A percentile compares a stretch with the other conserved stretches of the same genome.
Evolutionary conservation across 2,113 vertebrate species (phyloP).

Genomic region (Urocolius indicus): DNA sequence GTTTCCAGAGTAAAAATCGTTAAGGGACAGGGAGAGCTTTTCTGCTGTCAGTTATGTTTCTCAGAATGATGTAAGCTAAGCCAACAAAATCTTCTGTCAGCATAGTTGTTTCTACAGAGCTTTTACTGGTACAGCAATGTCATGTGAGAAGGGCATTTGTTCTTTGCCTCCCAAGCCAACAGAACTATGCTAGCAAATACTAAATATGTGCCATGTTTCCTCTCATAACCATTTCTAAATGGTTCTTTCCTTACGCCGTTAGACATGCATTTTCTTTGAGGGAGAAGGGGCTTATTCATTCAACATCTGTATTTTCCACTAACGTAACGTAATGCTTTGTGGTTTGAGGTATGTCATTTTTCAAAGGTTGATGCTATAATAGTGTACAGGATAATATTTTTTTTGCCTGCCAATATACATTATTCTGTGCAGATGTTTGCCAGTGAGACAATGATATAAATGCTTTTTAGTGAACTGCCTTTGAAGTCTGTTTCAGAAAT

Average conservation of each 20-base stretch:
- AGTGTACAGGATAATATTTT: neutral
- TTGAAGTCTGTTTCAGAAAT: neutral
- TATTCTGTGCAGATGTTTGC: neutral
- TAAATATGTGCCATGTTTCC: neutral
- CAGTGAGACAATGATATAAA: neutral
- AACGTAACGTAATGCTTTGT: neutral
- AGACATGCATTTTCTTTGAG: neutral
- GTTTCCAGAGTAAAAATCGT: neutral
- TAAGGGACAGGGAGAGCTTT: neutral
- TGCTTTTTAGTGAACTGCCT: neutral
- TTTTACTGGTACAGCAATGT: slow-evolving; percentile 53
- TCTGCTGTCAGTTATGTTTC: slow-evolving; percentile 24
- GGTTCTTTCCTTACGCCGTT: neutral
- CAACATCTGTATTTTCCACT: neutral
- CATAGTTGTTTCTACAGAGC: slow-evolving; percentile 25
- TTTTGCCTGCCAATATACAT: neutral
- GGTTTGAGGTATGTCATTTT: neutral
- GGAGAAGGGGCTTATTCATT: neutral
- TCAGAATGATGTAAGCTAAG: slow-evolving; percentile 24
- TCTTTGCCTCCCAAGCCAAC: neutral
- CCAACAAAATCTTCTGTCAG: slow-evolving; percentile 26
- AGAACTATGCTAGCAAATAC: neutral
- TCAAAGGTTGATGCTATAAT: neutral
- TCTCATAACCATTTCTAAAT: slow-evolving; percentile 1
- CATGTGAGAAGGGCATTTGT: slow-evolving; percentile 43